phyloP scores from a whole-genome alignment of 2,797 vertebrate genomes.

The Sparus aurata region DNA sequence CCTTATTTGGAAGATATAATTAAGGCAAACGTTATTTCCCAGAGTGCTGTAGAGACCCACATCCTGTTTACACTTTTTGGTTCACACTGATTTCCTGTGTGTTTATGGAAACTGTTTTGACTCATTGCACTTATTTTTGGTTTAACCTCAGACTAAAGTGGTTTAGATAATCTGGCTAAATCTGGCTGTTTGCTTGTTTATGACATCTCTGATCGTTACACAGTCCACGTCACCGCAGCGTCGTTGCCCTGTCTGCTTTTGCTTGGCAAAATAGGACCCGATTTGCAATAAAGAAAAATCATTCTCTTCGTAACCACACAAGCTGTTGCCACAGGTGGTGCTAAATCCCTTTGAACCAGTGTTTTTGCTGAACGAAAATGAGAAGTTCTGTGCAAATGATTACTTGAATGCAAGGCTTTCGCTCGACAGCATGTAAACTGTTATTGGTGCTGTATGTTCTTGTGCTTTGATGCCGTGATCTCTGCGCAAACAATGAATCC shows the following conservation, averaged over 20 bases:
- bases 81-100: neutral
- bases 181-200: neutral
- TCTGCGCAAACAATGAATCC: slow-evolving; percentile 40
- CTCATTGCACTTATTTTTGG: neutral
- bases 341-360: neutral
- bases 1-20: neutral
- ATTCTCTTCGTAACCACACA: neutral
- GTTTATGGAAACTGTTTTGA: neutral
- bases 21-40: neutral
- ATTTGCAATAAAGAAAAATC: neutral
- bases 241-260: too few species aligned
- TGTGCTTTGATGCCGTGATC: slow-evolving; percentile 43
- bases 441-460: slow-evolving; percentile 13
- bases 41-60: neutral
- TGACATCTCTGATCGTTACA: neutral
- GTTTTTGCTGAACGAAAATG: neutral
- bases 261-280: neutral
- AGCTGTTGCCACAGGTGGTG: neutral
- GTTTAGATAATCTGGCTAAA: neutral
- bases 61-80: neutral
- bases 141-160: neutral
- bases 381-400: neutral
- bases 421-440: slow-evolving; percentile 9
- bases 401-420: neutral
- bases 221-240: neutral